Conservation (phyloP, 2,888 invertebrate genomes). For the Nasonovia ribisnigri region DNA sequence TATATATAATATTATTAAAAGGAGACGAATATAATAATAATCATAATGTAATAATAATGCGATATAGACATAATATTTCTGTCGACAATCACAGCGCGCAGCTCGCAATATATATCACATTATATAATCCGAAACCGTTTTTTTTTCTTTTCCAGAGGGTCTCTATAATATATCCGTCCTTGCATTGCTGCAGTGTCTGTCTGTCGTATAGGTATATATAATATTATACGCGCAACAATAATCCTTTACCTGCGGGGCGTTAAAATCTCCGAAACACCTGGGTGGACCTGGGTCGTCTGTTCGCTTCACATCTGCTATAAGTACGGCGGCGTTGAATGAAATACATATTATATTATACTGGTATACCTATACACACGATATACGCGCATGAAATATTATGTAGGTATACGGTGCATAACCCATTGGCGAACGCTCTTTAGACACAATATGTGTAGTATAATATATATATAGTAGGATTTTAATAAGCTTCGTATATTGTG, state of each 20-base stretch:
- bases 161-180: background rate
- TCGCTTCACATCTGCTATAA: conserved; percentile 56
- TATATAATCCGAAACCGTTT: conserved; percentile 57
- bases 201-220: background rate
- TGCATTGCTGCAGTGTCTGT: background rate
- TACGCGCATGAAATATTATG: background rate
- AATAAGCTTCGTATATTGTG: conserved; percentile 58
- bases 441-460: background rate
- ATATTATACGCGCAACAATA: background rate
- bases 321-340: background rate
- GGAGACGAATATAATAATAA: conserved; percentile 16
- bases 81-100: conserved; percentile 32
- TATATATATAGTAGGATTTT: conserved; percentile 31
- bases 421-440: background rate
- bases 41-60: background rate
- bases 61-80: conserved; percentile 30
- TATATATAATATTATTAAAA: conserved; percentile 16
- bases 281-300: conserved; percentile 21
- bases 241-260: conserved; percentile 63
- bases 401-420: background rate
- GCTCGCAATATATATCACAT: background rate
- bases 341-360: background rate
- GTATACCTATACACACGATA: background rate
- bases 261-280: conserved; percentile 60
- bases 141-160: conserved; percentile 32